Evolutionary conservation across 2,888 invertebrate genomes (phyloP).

Genomic region (Lapara coniferarum): DNA sequence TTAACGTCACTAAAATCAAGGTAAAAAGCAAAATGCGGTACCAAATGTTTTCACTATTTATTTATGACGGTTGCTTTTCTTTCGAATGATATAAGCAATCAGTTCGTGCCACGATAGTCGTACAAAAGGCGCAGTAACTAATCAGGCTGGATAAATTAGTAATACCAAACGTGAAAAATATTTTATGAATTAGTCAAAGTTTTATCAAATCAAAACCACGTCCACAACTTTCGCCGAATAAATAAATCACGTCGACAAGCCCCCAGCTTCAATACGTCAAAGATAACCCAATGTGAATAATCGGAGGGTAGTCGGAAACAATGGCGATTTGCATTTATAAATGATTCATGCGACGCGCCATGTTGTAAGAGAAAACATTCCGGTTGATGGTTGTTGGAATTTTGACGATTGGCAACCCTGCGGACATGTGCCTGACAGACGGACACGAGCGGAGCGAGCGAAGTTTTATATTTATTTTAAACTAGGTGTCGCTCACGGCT

Average conservation of each 20-base stretch:
- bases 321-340: constrained; percentile 73
- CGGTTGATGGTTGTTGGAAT: constrained; percentile 52
- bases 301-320: constrained; percentile 67
- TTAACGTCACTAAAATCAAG: no score
- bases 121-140: no score
- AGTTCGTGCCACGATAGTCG: no score
- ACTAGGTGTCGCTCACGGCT: no score
- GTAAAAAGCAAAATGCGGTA: no score
- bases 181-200: constrained; percentile 24
- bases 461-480: neutral
- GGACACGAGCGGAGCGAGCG: constrained; percentile 16
- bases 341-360: constrained; percentile 68
- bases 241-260: constrained; percentile 44
- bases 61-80: no score
- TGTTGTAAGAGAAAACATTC: constrained; percentile 66
- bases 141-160: no score
- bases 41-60: no score
- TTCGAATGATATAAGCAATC: no score
- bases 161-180: constrained; percentile 18
- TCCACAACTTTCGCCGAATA: constrained; percentile 32
- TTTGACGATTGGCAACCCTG: constrained; percentile 59
- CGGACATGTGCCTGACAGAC: constrained; percentile 30
- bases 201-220: constrained; percentile 26
- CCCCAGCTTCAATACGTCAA: constrained; percentile 59
- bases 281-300: constrained; percentile 72